phyloP scores from a whole-genome alignment of 2,113 vertebrate genomes.

The Pelecanus crispus region DNA sequence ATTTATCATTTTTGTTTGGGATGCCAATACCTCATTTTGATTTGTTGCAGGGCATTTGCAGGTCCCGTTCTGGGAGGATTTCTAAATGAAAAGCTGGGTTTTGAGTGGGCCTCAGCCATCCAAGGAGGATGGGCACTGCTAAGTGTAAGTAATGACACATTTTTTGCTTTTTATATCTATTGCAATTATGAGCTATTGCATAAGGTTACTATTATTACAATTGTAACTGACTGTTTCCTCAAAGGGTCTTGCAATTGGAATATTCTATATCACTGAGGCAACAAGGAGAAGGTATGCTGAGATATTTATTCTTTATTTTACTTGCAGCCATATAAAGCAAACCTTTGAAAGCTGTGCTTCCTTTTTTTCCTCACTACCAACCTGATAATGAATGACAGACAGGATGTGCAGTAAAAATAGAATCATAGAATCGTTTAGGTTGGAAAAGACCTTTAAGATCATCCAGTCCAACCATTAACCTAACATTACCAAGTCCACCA shows the following conservation, averaged over 20 bases:
- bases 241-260: slow-evolving; percentile 64
- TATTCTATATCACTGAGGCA: slow-evolving; percentile 69
- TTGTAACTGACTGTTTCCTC: slow-evolving; percentile 36
- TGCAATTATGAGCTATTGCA: not conserved
- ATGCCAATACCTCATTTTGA: not conserved
- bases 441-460: no score
- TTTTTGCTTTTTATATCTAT: not conserved
- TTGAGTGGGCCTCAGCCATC: slow-evolving; percentile 84
- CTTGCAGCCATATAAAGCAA: not conserved
- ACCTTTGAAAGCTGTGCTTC: not conserved
- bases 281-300: slow-evolving; percentile 63
- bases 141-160: slow-evolving; percentile 74
- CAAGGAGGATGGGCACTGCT: slow-evolving; percentile 81
- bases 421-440: no score
- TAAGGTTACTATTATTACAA: not conserved
- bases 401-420: not conserved
- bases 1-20: not conserved
- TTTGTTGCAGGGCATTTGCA: slow-evolving; percentile 80
- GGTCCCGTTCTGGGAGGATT: slow-evolving; percentile 87
- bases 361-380: not conserved
- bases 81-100: slow-evolving; percentile 82
- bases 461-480: no score
- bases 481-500: no score
- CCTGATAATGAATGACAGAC: not conserved
- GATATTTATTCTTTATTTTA: not conserved